Base-by-base conservation (phyloP, 2,797 vertebrate species). In the Pelochelys cantorii region DNA sequence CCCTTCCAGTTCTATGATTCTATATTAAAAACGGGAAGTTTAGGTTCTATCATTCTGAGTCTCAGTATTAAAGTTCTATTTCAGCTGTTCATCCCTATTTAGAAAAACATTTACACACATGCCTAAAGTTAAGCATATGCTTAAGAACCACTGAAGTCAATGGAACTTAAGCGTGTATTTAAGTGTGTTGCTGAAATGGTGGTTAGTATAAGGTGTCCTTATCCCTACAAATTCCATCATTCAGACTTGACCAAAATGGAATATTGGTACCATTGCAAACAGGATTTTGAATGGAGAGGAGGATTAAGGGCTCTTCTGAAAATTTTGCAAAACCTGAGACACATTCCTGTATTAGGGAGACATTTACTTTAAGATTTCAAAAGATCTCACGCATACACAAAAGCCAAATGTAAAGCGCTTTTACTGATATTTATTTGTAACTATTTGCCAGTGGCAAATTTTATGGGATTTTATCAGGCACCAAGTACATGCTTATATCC, bases 51-150 rank as follows among this genome's bases (percentile, higher is more conserved):
- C 68, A 93, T 95, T 96, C 94, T 88, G 95, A 60, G 83, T 75
- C 87, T 56, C 85, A 34, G 75, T 88, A 34, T 81, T 93, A 54
- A 96, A 96, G 89, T 53, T 92, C 96, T 92, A 94, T 96, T 95
- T 94, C 94, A 95, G 89, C 94, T 95, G 88, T 87, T 90, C 87
- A 78, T 92, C 84, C 92, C 78, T 87, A 31, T 84, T 83, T 89
- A 86, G 88, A 81, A 91, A 95, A 54, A 53, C 74, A 77, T 74
- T 65, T 94, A 83, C 86, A 95, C 92, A 95, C 89, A 95, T 95
- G 95, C 95, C 96, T 94, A 88, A 95, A 96, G 94, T 94, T 94
- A 94, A 92, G 85, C 94, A 95, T 25, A 94, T 95, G 94, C 91
- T 94, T 88, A 92, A 94, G 85, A 95, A 92, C 93, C 94, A 94